Conservation (phyloP, 2,113 vertebrate genomes). For the Helogale parvula region DNA sequence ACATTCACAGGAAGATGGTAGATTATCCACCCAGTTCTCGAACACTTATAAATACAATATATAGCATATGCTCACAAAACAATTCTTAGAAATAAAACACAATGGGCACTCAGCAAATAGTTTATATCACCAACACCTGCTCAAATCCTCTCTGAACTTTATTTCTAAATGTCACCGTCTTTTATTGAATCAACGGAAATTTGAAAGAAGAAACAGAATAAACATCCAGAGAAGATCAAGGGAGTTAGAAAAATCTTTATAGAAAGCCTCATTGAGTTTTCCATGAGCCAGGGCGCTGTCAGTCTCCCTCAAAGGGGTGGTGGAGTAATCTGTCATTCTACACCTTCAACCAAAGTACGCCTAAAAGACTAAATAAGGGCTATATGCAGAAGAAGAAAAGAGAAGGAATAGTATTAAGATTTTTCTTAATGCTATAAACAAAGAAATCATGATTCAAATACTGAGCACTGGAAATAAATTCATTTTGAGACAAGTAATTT, state of each 20-base stretch:
- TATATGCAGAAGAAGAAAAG: background rate
- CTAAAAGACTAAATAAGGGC: background rate
- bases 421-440: conserved; percentile 37
- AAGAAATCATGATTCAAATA: conserved; percentile 32
- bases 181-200: conserved; percentile 82
- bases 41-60: conserved; percentile 75
- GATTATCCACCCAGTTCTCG: conserved; percentile 73
- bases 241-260: conserved; percentile 74
- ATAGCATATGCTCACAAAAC: conserved; percentile 78
- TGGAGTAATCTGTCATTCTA: background rate
- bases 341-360: background rate
- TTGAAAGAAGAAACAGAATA: conserved; percentile 80
- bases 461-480: conserved; percentile 4
- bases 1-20: conserved; percentile 76
- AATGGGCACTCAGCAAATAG: conserved; percentile 69
- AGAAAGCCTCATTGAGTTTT: conserved; percentile 69
- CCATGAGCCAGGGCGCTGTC: conserved; percentile 28
- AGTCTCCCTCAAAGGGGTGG: background rate
- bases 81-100: conserved; percentile 75
- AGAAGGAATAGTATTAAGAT: background rate
- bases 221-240: conserved; percentile 74
- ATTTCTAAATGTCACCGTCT: conserved; percentile 79
- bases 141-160: conserved; percentile 76
- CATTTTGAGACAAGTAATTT: background rate
- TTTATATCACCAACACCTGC: conserved; percentile 66